Evolutionary conservation across 1,140 invertebrate genomes (phyloP), one percentile per base, ranked within the genome.

Genomic region (Drosophila repleta): DNA sequence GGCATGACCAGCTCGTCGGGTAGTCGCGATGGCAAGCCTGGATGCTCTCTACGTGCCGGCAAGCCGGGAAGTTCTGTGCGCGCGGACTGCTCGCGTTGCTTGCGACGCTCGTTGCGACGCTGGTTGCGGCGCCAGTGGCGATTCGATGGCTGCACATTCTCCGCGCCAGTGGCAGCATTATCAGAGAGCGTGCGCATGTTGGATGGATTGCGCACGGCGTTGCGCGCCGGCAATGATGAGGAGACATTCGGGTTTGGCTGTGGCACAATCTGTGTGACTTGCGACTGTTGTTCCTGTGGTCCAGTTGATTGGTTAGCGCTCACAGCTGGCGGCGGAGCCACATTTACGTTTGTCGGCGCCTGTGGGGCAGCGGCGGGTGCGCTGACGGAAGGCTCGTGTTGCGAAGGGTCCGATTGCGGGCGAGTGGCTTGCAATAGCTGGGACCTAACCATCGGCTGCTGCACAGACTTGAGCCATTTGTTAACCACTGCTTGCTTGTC

Each of bases 401-500:
- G 29, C 1, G 8, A 20, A 13, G 2, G 7, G 10, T 10, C 32
- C n/a, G 20, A n/a, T n/a, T n/a, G n/a, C n/a, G n/a, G n/a, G n/a
- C n/a, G n/a, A 32, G 21, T 32, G 20, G 2, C 15, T 17, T 29
- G 29, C 24, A n/a, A 1, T 11, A 32, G 15, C 37, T 45, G 15
- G 1, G 18, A 43, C 4, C 39, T 18, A 2, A 13, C 2, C 1
- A 32, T 11, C 3, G 20, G 15, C 8, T 53, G 41, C 46, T 13
- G 45, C 1, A 74, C 61, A 4, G 52, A 55, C 13, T 32, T 56
- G 17, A 73, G 49, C 73, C 78, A 81, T 21, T 39, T 45, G 4
- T 29, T 37, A 2, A 80, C 45, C 2, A 37, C 18, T 8, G 53
- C 21, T 11, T 58, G 45, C 6, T 73, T 80, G 13, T 32, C 20